Evolutionary conservation across 1,140 invertebrate species (phyloP), one percentile per base, ranked within the genome.

Genomic region (Bombus superbus): DNA sequence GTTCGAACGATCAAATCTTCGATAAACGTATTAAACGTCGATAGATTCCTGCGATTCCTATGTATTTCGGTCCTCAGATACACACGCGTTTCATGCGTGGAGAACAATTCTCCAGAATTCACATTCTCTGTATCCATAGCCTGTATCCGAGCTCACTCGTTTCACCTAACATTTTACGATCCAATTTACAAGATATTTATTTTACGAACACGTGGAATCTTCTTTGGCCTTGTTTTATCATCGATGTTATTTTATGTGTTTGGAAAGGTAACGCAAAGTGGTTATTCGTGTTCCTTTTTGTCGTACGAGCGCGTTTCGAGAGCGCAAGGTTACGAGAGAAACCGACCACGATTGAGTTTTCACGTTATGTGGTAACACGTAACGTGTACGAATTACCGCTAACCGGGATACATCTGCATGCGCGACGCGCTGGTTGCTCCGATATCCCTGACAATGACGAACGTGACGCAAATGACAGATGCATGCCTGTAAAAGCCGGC

Each of bases 381-480:
- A 83, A 79, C 81, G 75, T 74, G 84, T 53, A 68, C 71, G 81
- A 68, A 72, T 88, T 90, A 86, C 81, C 86, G 89, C 81, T 90
- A 90, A 25, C 53, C 69, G 28, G 32, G 38, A 66, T 79, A 72
- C 77, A 88, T 90, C 88, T 83, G 53, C 86, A 88, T 90, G 88
- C 86, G 10, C 64, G 77, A 13, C 76, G 77, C 40, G 89, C 42
- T n/a, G 53, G 72, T 32, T 74, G 79, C 77, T 62, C 74, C 83
- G 83, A 88, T 81, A 80, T 86, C 44, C 77, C 66, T 79, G 71
- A 87, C 88, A 89, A 88, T 87, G 88, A 87, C 81, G 83, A 90
- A 90, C 86, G 81, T 88, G 89, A 90, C 77, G 69, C 47, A 82
- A 88, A 90, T 90, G 75, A 40, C 59, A 69, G 64, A 90, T 88